Conservation (phyloP, 2,888 invertebrate genomes). For the Notodonta ziczac region DNA sequence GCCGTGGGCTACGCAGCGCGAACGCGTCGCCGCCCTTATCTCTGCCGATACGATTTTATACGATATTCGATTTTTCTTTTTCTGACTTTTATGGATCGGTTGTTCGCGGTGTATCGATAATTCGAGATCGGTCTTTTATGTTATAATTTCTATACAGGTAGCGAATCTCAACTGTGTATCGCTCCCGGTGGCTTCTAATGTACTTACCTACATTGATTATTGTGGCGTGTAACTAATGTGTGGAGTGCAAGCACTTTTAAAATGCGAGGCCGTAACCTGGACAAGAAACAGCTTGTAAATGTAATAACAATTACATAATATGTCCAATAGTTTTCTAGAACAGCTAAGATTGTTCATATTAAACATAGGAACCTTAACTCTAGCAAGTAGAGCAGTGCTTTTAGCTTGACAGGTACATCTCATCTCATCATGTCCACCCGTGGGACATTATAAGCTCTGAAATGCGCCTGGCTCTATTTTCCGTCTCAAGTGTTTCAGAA, state of each 20-base stretch:
- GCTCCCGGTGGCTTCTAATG: slow-evolving; percentile 41
- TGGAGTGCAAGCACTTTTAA: neutral
- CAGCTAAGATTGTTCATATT: neutral
- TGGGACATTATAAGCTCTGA: neutral
- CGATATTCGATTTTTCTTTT: slow-evolving; percentile 78
- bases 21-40: slow-evolving; percentile 77
- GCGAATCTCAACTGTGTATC: slow-evolving; percentile 31
- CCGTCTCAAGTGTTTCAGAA: slow-evolving; percentile 49
- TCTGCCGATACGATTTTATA: slow-evolving; percentile 79
- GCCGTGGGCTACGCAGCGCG: slow-evolving; percentile 77
- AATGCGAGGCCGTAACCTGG: neutral
- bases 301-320: too few relatives aligned
- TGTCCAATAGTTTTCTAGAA: neutral
- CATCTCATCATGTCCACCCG: neutral
- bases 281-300: too few relatives aligned
- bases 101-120: slow-evolving; percentile 80
- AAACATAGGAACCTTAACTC: too few relatives aligned
- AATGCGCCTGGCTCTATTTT: slow-evolving; percentile 32
- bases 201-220: slow-evolving; percentile 24
- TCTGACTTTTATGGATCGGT: slow-evolving; percentile 80
- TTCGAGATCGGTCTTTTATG: slow-evolving; percentile 71
- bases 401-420: neutral
- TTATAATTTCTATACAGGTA: slow-evolving; percentile 62
- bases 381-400: too few relatives aligned
- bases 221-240: slow-evolving; percentile 30